phyloP scores from a whole-genome alignment of 1,140 invertebrate genomes.

The Diorhabda carinulata region DNA sequence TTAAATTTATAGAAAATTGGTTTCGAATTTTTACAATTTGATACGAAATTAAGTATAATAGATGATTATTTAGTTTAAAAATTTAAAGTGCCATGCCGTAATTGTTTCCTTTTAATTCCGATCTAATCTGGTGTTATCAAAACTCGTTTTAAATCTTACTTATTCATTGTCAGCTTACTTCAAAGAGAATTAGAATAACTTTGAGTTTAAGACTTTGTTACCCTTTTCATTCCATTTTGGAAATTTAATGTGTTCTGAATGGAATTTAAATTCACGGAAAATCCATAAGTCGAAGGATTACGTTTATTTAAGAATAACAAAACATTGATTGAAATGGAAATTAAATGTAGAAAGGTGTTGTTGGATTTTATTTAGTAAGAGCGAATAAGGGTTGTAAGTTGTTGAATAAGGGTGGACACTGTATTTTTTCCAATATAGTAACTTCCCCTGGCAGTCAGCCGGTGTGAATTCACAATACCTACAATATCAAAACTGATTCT shows the following conservation, averaged over 20 bases:
- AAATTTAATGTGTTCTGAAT: slow-evolving; percentile 30
- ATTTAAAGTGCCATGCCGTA: not conserved
- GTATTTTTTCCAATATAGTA: too few species aligned
- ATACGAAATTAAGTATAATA: too few species aligned
- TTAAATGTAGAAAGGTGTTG: slow-evolving; percentile 1
- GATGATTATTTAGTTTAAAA: too few species aligned
- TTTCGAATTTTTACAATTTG: too few species aligned
- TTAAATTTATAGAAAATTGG: too few species aligned
- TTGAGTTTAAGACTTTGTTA: slow-evolving; percentile 27
- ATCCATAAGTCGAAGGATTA: slow-evolving; percentile 22
- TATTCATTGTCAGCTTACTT: slow-evolving; percentile 41
- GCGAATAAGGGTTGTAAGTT: too few species aligned
- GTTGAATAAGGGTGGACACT: too few species aligned
- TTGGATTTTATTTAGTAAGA: too few species aligned
- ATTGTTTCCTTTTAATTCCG: slow-evolving; percentile 4
- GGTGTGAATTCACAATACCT: too few species aligned
- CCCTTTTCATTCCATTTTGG: slow-evolving; percentile 24
- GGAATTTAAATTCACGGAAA: slow-evolving; percentile 24
- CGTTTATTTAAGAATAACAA: slow-evolving; percentile 22
- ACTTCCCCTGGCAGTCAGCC: too few species aligned
- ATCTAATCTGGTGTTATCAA: slow-evolving; percentile 30
- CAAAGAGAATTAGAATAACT: slow-evolving; percentile 38
- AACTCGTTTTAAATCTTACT: slow-evolving; percentile 37
- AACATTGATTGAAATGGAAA: slow-evolving; percentile 18
- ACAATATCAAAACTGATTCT: too few species aligned